These are phyloP conservation scores for Pseudopodoces humilis DNA, from an alignment of 2,113 vertebrate species.

Conservation along the genomic window DNA sequence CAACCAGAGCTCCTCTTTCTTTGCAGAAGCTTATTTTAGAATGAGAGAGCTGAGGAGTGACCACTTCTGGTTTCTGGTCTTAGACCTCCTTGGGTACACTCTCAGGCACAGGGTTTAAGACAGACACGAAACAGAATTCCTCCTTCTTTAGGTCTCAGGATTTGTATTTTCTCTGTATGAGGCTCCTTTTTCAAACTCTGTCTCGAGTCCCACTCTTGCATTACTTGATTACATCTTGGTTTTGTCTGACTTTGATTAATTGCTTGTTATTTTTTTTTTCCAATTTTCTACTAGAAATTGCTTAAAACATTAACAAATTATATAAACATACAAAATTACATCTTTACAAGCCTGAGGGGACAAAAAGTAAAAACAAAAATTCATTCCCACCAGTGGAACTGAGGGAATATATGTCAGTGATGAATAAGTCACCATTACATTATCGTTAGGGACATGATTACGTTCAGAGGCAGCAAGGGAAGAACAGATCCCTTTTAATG, in stretches of 20 bases:
- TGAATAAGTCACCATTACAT: background rate
- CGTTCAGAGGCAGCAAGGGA: background rate
- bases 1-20: background rate
- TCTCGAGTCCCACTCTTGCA: background rate
- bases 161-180: background rate
- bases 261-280: background rate
- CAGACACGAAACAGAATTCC: background rate
- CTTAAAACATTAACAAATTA: background rate
- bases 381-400: background rate
- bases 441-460: background rate
- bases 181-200: background rate
- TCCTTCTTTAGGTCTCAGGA: background rate
- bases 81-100: background rate
- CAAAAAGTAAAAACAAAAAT: background rate
- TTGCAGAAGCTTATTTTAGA: background rate
- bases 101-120: background rate
- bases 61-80: background rate
- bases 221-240: background rate
- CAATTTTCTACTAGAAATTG: slow-evolving; percentile 6
- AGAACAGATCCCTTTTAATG: background rate
- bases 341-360: background rate
- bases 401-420: background rate
- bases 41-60: background rate
- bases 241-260: background rate
- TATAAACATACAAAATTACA: background rate